Percentiles rank a stretch among this genome's conserved stretches.
phyloP scores from a whole-genome alignment of 2,888 invertebrate genomes.

The Xanthorhoe spadicearia region DNA sequence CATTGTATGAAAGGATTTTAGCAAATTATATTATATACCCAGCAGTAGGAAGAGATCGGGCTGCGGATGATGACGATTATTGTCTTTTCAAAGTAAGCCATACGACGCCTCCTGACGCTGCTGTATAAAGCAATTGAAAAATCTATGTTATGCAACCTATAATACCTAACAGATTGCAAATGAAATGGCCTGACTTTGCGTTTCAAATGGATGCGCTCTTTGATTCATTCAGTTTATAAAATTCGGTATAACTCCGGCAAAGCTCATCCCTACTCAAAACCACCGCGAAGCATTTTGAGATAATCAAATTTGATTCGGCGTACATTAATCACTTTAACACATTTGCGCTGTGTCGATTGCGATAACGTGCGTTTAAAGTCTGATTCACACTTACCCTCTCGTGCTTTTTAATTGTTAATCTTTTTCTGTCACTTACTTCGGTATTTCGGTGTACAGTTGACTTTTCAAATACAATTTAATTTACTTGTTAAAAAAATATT shows the following conservation, averaged over 20 bases:
- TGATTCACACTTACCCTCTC: constrained; percentile 36
- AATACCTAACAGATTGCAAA: too few relatives aligned
- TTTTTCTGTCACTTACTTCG: constrained; percentile 8
- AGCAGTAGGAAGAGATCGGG: too few relatives aligned
- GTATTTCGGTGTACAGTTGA: background rate
- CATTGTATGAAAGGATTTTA: too few relatives aligned
- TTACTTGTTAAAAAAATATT: background rate
- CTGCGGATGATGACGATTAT: too few relatives aligned
- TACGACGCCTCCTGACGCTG: too few relatives aligned
- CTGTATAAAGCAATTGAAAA: too few relatives aligned
- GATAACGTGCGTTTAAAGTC: constrained; percentile 57
- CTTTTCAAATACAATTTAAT: too few relatives aligned
- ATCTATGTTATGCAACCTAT: too few relatives aligned
- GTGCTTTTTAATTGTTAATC: constrained; percentile 20
- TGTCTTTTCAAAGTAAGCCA: too few relatives aligned
- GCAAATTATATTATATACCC: too few relatives aligned
- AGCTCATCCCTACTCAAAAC: constrained; percentile 32
- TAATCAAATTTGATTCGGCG: constrained; percentile 75
- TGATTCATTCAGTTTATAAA: background rate
- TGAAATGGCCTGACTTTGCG: too few relatives aligned
- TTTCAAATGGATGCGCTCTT: too few relatives aligned
- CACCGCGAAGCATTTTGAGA: constrained; percentile 59
- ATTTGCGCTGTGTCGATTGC: constrained; percentile 67
- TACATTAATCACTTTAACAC: constrained; percentile 80
- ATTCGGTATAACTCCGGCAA: background rate